Evolutionary conservation across 2,113 vertebrate species (phyloP).

Genomic region (Picathartes gymnocephalus): DNA sequence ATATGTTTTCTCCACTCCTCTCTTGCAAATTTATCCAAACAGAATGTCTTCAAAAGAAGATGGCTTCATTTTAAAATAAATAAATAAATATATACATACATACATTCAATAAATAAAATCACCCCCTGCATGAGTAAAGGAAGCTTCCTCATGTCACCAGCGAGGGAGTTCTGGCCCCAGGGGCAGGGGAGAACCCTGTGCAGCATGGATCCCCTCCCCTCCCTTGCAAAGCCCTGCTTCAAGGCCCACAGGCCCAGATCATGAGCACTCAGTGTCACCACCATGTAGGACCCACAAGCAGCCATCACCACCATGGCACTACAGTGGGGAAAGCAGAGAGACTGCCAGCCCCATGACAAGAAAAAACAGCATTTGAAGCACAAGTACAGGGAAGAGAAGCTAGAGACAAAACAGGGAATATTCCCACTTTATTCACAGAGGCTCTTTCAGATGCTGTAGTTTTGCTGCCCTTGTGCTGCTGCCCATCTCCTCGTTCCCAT

Average conservation of each 20-base stretch:
- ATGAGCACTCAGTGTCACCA: neutral
- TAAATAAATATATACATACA: neutral
- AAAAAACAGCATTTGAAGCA: neutral
- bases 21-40: neutral
- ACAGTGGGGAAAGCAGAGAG: rapidly evolving
- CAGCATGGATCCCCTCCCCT: rapidly evolving
- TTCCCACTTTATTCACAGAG: neutral
- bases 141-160: neutral
- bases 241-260: neutral
- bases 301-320: rapidly evolving
- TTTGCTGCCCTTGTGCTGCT: neutral
- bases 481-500: rapidly evolving
- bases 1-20: neutral
- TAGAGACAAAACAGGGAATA: neutral
- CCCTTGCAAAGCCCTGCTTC: neutral
- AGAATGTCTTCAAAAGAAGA: neutral
- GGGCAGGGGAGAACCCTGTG: rapidly evolving
- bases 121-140: neutral
- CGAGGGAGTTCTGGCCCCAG: rapidly evolving
- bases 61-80: neutral
- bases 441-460: neutral
- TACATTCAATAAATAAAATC: neutral
- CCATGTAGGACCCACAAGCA: neutral
- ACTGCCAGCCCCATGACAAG: neutral
- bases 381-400: neutral